Evolutionary conservation across 2,113 vertebrate species (phyloP), one percentile per base, ranked within the genome.

Genomic region (Oncorhynchus keta): DNA sequence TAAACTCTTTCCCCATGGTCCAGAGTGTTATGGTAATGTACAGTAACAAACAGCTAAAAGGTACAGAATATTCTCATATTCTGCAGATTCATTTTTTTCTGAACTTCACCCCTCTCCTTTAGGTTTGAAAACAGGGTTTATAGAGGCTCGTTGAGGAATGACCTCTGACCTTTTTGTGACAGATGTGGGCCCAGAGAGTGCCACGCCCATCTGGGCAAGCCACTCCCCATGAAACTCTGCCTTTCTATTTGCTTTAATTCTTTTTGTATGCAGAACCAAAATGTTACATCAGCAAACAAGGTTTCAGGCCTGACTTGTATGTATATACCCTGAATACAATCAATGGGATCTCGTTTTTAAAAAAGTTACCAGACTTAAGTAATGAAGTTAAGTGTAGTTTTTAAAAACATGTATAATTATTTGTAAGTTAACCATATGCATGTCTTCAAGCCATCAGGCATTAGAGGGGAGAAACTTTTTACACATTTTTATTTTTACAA

Each of bases 361-460:
- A 76, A 45, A 85, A 81, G 86, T 86, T 49, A 89, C 88, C 84
- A 51, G 68, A 90, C 85, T 89, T 87, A 86, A 89, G 83, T 90
- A 87, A 82, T 80, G 75, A 93, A 89, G 84, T 92, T 87, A 39
- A 39, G 83, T 92, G 90, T 92, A 93, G 91, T 93, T 93, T 93
- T 92, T 93, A 92, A 92, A 86, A 93, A 91, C 90, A 86, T 92
- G 91, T 93, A 91, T 91, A 88, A 90, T 93, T 91, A 90, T 94
- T 94, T 94, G 93, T 94, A 94, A 94, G 91, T 93, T 92, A 93
- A 93, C 87, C 90, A 91, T 93, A 90, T 94, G 93, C 93, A 94
- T 94, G 93, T 94, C 88, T 94, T 93, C 79, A 84, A 93, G 92
- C 93, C 92, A 88, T 83, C 88, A 87, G 92, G 92, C 93, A 72